These are phyloP conservation scores for Tachystola acroxantha DNA, from an alignment of 2,888 invertebrate genomes.

Conservation along the genomic window DNA sequence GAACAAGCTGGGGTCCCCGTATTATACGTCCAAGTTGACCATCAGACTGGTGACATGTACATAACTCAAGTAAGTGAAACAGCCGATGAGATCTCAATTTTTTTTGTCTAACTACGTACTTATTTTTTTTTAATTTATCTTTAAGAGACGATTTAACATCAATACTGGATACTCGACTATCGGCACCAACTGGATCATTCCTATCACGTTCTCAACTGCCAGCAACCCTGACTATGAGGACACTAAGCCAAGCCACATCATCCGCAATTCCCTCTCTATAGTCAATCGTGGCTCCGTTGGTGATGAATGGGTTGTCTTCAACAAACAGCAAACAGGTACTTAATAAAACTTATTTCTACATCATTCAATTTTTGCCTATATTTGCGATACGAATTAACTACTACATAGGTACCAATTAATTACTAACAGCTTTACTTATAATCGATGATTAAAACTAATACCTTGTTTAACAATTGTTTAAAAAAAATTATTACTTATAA, in stretches of 20 bases:
- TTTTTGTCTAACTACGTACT: too few species aligned
- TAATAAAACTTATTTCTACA: not conserved
- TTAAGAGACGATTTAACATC: constrained; percentile 71
- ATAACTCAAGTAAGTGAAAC: constrained; percentile 56
- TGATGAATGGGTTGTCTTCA: constrained; percentile 79
- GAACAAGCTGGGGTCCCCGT: constrained; percentile 80
- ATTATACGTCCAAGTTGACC: constrained; percentile 70
- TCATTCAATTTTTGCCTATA: too few species aligned
- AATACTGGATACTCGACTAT: constrained; percentile 46
- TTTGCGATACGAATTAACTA: too few species aligned
- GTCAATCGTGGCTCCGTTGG: constrained; percentile 45
- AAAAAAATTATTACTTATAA: too few species aligned
- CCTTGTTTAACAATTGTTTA: too few species aligned
- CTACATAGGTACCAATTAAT: too few species aligned
- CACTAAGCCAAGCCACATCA: constrained; percentile 62
- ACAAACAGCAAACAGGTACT: constrained; percentile 78
- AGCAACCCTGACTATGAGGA: constrained; percentile 56
- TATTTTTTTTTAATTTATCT: too few species aligned
- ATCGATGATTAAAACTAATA: too few species aligned
- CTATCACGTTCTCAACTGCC: constrained; percentile 56
- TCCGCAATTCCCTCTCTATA: constrained; percentile 35
- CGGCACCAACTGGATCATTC: constrained; percentile 55
- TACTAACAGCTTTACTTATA: too few species aligned
- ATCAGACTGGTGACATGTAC: constrained; percentile 48
- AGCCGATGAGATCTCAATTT: not conserved